These are phyloP conservation scores for Nipponacmea schrenckii DNA, from an alignment of 2,888 invertebrate genomes.

Conservation along the genomic window DNA sequence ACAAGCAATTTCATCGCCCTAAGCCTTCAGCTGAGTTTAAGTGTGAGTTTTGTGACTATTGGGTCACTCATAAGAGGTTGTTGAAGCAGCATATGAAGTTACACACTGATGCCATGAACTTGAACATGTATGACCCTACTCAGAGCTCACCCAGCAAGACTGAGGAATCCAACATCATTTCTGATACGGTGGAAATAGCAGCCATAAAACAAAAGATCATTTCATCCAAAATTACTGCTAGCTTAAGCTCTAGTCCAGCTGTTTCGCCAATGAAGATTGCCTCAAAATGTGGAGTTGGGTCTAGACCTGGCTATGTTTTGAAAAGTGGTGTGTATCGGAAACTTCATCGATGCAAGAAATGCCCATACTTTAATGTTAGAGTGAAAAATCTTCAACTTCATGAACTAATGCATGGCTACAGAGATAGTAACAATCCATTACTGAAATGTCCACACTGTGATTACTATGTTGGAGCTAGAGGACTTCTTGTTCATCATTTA, in stretches of 20 bases:
- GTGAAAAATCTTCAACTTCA: constrained; percentile 85
- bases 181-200: constrained; percentile 59
- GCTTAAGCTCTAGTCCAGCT: constrained; percentile 52
- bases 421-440: constrained; percentile 55
- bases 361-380: constrained; percentile 85
- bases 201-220: constrained; percentile 62
- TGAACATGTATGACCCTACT: constrained; percentile 20
- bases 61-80: constrained; percentile 81
- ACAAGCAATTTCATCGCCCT: constrained; percentile 85
- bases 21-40: constrained; percentile 79
- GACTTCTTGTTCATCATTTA: constrained; percentile 73
- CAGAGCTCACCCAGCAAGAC: constrained; percentile 57
- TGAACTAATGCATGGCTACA: constrained; percentile 80
- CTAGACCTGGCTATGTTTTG: constrained; percentile 52
- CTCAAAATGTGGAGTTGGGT: constrained; percentile 44
- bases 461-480: constrained; percentile 81
- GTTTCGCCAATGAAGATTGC: constrained; percentile 57
- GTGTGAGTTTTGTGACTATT: constrained; percentile 84
- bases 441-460: constrained; percentile 81
- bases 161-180: constrained; percentile 47
- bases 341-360: constrained; percentile 86
- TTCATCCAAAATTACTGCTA: constrained; percentile 57
- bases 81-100: constrained; percentile 86
- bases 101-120: constrained; percentile 69
- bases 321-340: constrained; percentile 71